Base-by-base conservation (phyloP, 2,113 vertebrate genomes). In the Calyptomena viridis region DNA sequence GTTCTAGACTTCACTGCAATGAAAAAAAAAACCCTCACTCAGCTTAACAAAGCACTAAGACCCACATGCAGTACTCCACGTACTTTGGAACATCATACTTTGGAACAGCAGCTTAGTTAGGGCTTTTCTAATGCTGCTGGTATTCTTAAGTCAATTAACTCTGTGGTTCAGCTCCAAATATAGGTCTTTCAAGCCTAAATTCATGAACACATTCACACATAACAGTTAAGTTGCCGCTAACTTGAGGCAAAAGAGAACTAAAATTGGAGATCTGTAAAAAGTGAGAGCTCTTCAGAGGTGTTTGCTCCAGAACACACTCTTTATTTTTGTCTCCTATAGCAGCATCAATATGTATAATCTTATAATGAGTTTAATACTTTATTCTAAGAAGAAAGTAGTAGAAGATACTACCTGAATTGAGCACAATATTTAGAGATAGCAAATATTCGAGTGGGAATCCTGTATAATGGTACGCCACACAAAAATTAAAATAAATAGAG, bases 71-170 rank as follows among this genome's bases (percentile, higher is more conserved):
- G 24, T n/a, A 37, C 28, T 63, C 4, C n/a, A 35, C 23, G 14
- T 6, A 49, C 27, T 6, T 35, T 58, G 42, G n/a, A 69, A 42
- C 9, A 7, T 14, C 33, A n/a, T n/a, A n/a, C n/a, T n/a, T n/a
- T n/a, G n/a, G n/a, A n/a, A n/a, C 27, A 78, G 12, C 1, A 2
- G 10, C 24, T 73, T 37, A 23, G 12, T 22, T 0, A 53, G 60
- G 28, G 31, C 35, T 86, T 82, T 86, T 35, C n/a, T 49, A 49
- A 5, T 21, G 14, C 16, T 85, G 69, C 8, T 1, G 0, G 23
- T 68, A 53, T 21, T 56, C n/a, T 52, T 25, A 53, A 28, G 14
- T 25, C 39, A 50, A 66, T 33, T 50, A 74, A 74, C 17, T 73
- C 37, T 23, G 30, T 21, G 14, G 14, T 27, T 74, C 35, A 86